Evolutionary conservation across 2,797 vertebrate genomes (phyloP), one percentile per base, ranked within the genome.

Genomic region (Centropyge bicolor): DNA sequence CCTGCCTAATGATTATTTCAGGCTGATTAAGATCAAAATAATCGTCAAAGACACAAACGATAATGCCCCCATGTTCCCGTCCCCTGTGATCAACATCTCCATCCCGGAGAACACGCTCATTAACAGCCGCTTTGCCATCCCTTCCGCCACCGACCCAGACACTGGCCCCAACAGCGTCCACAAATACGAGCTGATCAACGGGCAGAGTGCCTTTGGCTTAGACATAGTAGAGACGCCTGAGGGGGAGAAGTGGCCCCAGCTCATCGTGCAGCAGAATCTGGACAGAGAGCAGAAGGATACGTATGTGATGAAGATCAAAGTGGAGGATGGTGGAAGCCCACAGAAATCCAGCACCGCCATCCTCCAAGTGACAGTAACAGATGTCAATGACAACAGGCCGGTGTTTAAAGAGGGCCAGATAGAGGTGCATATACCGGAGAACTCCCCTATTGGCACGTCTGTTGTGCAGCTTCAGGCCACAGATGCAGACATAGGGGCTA

Each of bases 261-360:
- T 99, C 86, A 99, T 99, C 27, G 98, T 99, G 87, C 98, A 99
- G 93, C 98, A 99, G 93, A 98, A 98, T 95, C 95, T 99, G 94
- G 98, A 99, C 92, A 93, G 98, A 86, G 98, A 99, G 93, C 98
- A 97, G 93, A 99, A 99, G 93, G 98, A 99, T 82, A 99, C 98
- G 14, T 99, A 99, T 40, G 98, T 99, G 90, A 99, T 99, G 98
- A 99, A 99, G 95, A 98, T 99, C 89, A 99, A 99, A 94, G 98
- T 99, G 72, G 98, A 99, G 93, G 98, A 99, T 60, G 98, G 98
- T 61, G 98, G 98, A 52, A 97, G 91, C 31, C 98, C 98, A 0
- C 98, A 99, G 93, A 99, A 98, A 94, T 99, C 98, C 94, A 99
- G 98, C 96, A 99, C 98, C 1, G 98, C 98, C 74, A 99, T 99